Conservation (phyloP, 1,140 invertebrate genomes). For the Saccostrea cuccullata region DNA sequence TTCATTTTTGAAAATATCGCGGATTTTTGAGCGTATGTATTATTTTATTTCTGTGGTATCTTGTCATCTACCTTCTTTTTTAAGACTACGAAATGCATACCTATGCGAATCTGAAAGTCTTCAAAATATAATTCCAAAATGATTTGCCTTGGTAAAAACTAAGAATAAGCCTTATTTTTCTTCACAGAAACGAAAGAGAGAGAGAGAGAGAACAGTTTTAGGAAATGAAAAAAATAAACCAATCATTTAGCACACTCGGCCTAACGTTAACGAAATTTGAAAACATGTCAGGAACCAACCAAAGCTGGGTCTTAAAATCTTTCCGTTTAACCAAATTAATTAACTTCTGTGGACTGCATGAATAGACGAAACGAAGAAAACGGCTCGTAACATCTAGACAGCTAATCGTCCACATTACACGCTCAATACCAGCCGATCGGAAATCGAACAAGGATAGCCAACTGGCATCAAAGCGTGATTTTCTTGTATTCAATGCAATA, state of each 20-base stretch:
- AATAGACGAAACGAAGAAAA: not conserved
- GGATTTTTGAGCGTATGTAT: too few relatives aligned
- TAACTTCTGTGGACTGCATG: not conserved
- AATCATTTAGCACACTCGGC: not conserved
- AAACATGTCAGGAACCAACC: not conserved
- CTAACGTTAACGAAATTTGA: not conserved
- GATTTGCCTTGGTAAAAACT: too few relatives aligned
- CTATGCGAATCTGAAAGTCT: too few relatives aligned
- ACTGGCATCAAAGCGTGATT: not conserved
- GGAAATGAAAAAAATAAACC: not conserved
- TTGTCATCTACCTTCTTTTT: too few relatives aligned
- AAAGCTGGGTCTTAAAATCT: not conserved
- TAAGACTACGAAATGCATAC: too few relatives aligned
- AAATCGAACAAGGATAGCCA: not conserved
- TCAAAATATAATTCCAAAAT: too few relatives aligned
- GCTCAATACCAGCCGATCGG: not conserved
- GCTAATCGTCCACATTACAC: not conserved
- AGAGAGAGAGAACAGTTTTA: not conserved
- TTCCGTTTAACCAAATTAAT: constrained; percentile 9
- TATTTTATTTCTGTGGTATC: too few relatives aligned
- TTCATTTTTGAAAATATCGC: too few relatives aligned
- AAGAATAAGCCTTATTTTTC: not conserved
- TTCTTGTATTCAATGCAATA: not conserved
- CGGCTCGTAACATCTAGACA: not conserved
- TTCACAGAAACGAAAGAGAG: not conserved